Evolutionary conservation across 2,888 invertebrate genomes (phyloP).

Genomic region (Microchrysa polita): DNA sequence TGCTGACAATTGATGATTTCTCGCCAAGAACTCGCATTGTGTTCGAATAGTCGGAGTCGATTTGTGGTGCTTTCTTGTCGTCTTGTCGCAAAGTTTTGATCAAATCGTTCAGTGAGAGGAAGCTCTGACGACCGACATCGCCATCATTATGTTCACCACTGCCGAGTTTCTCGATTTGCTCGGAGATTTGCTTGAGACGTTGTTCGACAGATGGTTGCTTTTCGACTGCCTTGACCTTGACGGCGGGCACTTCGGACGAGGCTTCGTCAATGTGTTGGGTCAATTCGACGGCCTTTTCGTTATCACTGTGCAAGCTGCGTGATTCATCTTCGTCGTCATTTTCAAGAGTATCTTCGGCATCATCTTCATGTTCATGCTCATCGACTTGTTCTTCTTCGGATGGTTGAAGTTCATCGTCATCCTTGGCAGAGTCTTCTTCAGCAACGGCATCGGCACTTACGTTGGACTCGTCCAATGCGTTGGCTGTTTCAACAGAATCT

Average conservation of each 20-base stretch:
- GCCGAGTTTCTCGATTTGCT: constrained; percentile 61
- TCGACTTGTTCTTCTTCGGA: constrained; percentile 44
- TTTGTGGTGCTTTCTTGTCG: constrained; percentile 64
- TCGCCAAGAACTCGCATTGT: constrained; percentile 64
- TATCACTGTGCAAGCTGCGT: constrained; percentile 48
- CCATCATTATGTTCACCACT: constrained; percentile 54
- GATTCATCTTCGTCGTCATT: constrained; percentile 44
- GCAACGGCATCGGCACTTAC: constrained; percentile 40
- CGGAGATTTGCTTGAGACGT: constrained; percentile 61
- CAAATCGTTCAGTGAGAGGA: constrained; percentile 62
- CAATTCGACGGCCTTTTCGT: constrained; percentile 52
- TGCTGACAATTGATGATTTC: constrained; percentile 55
- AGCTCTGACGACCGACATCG: constrained; percentile 62
- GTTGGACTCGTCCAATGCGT: constrained; percentile 49
- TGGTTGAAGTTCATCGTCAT: constrained; percentile 38
- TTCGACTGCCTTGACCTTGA: constrained; percentile 42
- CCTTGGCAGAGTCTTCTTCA: constrained; percentile 24
- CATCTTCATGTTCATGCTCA: constrained; percentile 51
- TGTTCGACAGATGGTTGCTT: constrained; percentile 61
- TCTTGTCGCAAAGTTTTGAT: constrained; percentile 63
- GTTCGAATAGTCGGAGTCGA: constrained; percentile 64
- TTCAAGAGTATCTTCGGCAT: constrained; percentile 39
- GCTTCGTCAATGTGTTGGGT: constrained; percentile 40
- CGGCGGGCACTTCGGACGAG: constrained; percentile 42
- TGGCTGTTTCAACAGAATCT: constrained; percentile 22